Conservation (phyloP, 2,797 vertebrate genomes). For the Oryzias dopingdopingensis region DNA sequence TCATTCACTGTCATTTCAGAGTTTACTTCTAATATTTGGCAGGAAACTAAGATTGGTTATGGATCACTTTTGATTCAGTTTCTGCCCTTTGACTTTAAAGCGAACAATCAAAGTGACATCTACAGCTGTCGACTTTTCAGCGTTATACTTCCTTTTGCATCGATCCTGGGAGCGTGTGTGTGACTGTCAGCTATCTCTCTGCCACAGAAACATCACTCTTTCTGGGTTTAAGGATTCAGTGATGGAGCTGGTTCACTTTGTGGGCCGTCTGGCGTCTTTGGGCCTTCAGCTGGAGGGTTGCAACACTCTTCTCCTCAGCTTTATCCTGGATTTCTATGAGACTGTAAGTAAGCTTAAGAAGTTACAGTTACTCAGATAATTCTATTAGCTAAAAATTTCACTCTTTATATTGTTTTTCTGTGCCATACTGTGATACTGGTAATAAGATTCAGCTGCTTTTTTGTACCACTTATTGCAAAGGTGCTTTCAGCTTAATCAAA, state of each 20-base stretch:
- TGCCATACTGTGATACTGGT: too few species aligned
- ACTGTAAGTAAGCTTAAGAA: slow-evolving; percentile 72
- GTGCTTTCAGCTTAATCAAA: too few species aligned
- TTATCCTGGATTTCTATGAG: slow-evolving; percentile 91
- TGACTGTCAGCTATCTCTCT: slow-evolving; percentile 25
- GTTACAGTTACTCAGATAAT: neutral
- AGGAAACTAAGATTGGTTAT: slow-evolving; percentile 9
- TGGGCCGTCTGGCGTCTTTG: slow-evolving; percentile 80
- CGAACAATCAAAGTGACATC: slow-evolving; percentile 10
- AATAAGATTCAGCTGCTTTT: too few species aligned
- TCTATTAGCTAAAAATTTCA: too few species aligned
- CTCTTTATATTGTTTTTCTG: too few species aligned
- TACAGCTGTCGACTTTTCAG: slow-evolving; percentile 21
- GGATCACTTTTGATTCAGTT: slow-evolving; percentile 10
- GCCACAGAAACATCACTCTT: slow-evolving; percentile 83
- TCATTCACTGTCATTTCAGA: slow-evolving; percentile 22
- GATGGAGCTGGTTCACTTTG: slow-evolving; percentile 85
- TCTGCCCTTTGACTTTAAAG: slow-evolving; percentile 18
- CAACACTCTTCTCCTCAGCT: slow-evolving; percentile 82
- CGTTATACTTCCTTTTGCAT: slow-evolving; percentile 21
- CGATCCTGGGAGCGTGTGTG: slow-evolving; percentile 9
- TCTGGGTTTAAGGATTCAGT: slow-evolving; percentile 81
- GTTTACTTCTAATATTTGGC: slow-evolving; percentile 20
- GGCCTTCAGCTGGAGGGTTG: slow-evolving; percentile 84
- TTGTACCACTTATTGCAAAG: too few species aligned